Base-by-base conservation (phyloP, 2,888 invertebrate species). In the Agonum fuliginosum region DNA sequence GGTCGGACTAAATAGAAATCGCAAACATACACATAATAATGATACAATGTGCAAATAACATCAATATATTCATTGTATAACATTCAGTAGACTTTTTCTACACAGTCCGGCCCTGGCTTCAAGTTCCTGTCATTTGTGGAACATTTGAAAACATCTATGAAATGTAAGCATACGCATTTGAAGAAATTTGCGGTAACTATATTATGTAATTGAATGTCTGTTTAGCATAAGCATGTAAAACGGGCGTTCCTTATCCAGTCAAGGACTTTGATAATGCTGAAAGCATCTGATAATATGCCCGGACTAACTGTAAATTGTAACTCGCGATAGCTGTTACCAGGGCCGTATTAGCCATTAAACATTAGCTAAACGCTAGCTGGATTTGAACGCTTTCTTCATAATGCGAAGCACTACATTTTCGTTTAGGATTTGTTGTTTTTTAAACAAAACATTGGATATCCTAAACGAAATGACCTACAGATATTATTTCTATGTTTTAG, bases 141-240 rank as follows among this genome's bases (percentile, higher is more conserved):
- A 48, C 24, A 37, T 65, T 54, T 12, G 67, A 22, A 19, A 67
- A 67, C 67, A 67, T 67, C 67, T 34, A 67, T 67, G 37, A 37
- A 37, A 30, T 67, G 43, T 41, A 69, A 67, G 37, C 30, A 37
- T 67, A 41, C 37, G 41, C 67, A 41, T 41, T 34, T 48, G 71
- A 51, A 51, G 71, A 72, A 72, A 54, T 72, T 71, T 71, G 48
- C 70, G 46, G 30, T 14, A 48, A 71, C 71, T 72, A 54, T 46
- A n/a, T n/a, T n/a, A 69, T 72, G 48, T 72, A 72, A 72, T 51
- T 72, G 12, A 72, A 19, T 51, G 51, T 30, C 54, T 72, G 71
- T 14, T 51, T 72, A 72, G 71, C 71, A 54, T 72, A 72, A 72
- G 71, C 71, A 72, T 72, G 71, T 72, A 27, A 34, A 30, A 72